Conservation (phyloP, 1,140 invertebrate genomes). For the Probaryconus sp. region DNA sequence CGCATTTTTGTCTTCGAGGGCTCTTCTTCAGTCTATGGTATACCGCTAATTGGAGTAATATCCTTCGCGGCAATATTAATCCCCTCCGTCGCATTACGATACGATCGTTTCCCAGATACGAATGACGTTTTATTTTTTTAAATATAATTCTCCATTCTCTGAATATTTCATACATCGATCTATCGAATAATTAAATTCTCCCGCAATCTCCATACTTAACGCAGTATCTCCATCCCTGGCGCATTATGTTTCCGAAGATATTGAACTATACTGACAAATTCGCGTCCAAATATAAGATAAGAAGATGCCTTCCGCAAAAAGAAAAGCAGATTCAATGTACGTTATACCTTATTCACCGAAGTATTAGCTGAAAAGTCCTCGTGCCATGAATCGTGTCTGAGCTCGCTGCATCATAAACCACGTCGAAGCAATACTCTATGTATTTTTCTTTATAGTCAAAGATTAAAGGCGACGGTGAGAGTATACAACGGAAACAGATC, state of each 20-base stretch:
- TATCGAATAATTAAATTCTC: conserved; percentile 18
- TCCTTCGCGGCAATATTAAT: conserved; percentile 20
- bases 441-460: conserved; percentile 59
- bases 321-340: conserved; percentile 57
- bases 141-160: neutral
- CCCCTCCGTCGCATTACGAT: neutral
- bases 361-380: conserved; percentile 47
- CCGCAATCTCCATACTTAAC: conserved; percentile 19
- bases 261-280: conserved; percentile 35
- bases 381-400: conserved; percentile 44
- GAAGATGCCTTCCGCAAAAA: conserved; percentile 32
- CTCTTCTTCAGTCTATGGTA: conserved; percentile 2
- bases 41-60: conserved; percentile 35
- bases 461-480: conserved; percentile 59
- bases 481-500: conserved; percentile 45
- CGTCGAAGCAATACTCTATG: conserved; percentile 38
- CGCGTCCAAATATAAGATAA: conserved; percentile 43
- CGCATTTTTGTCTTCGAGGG: conserved; percentile 35
- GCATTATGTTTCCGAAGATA: conserved; percentile 36
- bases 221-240: conserved; percentile 21
- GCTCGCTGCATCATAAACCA: conserved; percentile 58
- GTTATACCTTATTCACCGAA: conserved; percentile 38
- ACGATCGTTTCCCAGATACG: neutral
- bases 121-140: neutral
- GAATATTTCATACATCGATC: neutral